Conservation (phyloP, 2,888 invertebrate genomes). For the Spisula solida region DNA sequence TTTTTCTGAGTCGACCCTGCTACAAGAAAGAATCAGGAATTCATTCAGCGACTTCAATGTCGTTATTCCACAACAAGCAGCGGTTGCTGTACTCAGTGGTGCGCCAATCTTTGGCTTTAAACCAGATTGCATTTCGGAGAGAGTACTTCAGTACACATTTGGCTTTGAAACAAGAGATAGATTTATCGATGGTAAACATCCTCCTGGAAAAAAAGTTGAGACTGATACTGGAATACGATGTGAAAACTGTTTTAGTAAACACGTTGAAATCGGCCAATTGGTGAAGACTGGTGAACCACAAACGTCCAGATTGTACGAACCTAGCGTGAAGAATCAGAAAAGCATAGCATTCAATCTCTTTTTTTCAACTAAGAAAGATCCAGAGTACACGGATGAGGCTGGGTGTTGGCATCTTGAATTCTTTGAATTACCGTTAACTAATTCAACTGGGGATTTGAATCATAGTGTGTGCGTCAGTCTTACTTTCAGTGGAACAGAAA, state of each 20-base stretch:
- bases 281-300: background rate
- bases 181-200: background rate
- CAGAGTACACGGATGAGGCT: background rate
- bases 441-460: background rate
- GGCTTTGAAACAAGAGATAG: background rate
- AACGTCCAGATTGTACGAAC: background rate
- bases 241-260: background rate
- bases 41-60: background rate
- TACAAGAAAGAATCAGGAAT: conserved; percentile 14
- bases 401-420: background rate
- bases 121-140: conserved; percentile 1
- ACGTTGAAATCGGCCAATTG: background rate
- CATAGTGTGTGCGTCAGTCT: background rate
- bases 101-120: conserved; percentile 25
- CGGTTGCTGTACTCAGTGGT: conserved; percentile 24
- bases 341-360: background rate
- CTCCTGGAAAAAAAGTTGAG: background rate
- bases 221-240: background rate
- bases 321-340: background rate
- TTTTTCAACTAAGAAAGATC: background rate
- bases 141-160: conserved; percentile 21
- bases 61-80: conserved; percentile 22
- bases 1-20: conserved; percentile 39
- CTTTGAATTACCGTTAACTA: background rate
- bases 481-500: background rate